Evolutionary conservation across 2,797 vertebrate genomes (phyloP).

Genomic region (Aphelocoma californica): DNA sequence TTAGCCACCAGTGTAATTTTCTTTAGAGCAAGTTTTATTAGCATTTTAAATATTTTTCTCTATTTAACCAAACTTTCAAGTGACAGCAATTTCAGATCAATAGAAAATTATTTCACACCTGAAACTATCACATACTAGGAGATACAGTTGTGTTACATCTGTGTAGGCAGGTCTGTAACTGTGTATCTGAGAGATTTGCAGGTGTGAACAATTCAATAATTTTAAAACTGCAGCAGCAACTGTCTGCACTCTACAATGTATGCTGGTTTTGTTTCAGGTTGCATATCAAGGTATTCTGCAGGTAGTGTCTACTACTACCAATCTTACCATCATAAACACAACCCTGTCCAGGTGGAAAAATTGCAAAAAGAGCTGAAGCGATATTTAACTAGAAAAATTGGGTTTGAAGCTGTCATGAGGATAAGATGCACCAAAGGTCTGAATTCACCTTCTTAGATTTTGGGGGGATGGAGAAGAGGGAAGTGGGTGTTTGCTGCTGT

Average conservation of each 20-base stretch:
- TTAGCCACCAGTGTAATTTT: neutral
- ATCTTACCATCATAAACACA: constrained; percentile 92
- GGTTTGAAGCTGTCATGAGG: constrained; percentile 98
- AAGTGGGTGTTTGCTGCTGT: neutral
- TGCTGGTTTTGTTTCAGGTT: constrained; percentile 77
- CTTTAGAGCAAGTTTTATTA: neutral
- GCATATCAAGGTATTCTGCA: constrained; percentile 95
- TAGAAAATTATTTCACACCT: neutral
- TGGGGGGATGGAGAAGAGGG: neutral
- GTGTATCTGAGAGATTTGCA: neutral
- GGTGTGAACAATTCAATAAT: neutral
- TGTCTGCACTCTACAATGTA: neutral
- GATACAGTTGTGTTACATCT: neutral
- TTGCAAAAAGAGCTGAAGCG: constrained; percentile 92
- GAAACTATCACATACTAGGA: neutral
- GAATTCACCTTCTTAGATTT: neutral
- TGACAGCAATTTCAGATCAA: neutral
- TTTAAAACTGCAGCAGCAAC: neutral
- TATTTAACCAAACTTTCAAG: neutral
- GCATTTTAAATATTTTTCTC: neutral
- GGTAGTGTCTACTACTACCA: constrained; percentile 94
- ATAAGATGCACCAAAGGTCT: constrained; percentile 97
- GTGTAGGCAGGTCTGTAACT: neutral
- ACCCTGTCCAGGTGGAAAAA: constrained; percentile 88
- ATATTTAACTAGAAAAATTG: constrained; percentile 94